These are phyloP conservation scores for Hormaphis cornu DNA, from an alignment of 1,140 invertebrate species.

Conservation along the genomic window DNA sequence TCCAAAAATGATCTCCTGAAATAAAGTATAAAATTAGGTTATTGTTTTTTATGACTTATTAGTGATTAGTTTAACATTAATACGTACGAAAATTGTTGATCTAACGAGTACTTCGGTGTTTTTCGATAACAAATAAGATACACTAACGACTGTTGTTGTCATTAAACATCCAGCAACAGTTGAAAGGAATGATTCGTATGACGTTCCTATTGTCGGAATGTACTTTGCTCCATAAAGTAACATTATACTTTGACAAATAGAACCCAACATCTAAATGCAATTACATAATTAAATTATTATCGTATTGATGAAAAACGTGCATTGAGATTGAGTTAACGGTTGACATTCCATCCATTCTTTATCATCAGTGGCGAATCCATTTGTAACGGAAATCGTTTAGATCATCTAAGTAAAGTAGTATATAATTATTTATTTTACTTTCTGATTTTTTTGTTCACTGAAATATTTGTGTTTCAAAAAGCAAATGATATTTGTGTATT, in stretches of 20 bases:
- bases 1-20: conserved; percentile 28
- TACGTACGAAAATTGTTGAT: conserved; percentile 69
- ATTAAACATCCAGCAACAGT: conserved; percentile 64
- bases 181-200: conserved; percentile 65
- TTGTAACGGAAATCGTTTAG: too few species aligned
- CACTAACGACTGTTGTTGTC: conserved; percentile 57
- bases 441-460: too few species aligned
- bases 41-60: background rate
- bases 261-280: conserved; percentile 54
- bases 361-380: background rate
- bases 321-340: conserved; percentile 14
- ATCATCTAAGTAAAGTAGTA: too few species aligned
- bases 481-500: too few species aligned
- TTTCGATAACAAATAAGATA: conserved; percentile 64
- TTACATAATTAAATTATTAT: too few species aligned
- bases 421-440: too few species aligned
- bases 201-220: conserved; percentile 55
- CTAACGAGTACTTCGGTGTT: conserved; percentile 61
- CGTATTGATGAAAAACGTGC: too few species aligned
- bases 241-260: conserved; percentile 62
- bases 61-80: background rate
- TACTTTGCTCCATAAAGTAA: conserved; percentile 62
- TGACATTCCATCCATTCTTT: background rate
- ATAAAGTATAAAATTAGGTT: background rate
- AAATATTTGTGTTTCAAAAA: too few species aligned